Evolutionary conservation across 2,888 invertebrate genomes (phyloP), one percentile per base, ranked within the genome.

Genomic region (Cynaeus angustus): DNA sequence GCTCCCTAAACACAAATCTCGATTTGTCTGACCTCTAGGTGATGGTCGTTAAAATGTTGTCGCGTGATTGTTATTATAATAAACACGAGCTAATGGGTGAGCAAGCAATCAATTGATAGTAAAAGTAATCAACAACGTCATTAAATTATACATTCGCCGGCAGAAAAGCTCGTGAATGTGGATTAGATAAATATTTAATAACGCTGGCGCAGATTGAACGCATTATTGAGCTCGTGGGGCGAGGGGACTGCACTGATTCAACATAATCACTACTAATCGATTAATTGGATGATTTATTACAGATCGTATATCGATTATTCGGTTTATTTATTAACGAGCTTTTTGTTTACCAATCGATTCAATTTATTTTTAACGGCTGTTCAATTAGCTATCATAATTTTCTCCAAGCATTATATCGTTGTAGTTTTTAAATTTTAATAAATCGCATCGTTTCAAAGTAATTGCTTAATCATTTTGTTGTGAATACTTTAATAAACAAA

Each of bases 41-140:
- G 64, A 46, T 50, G 52, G 8, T 26, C 59, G 59, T 59, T 59
- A 59, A 59, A 64, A 53, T 53, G 41, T 26, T 65, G 53, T 53
- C 43, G 55, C 65, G 45, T 45, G 55, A 65, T 66, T 56, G 56
- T 66, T 66, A 50, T 66, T 48, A 66, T 56, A 66, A 48, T 56
- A 56, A 66, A 48, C 66, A 56, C 48, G 53, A 55, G 52, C 16
- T 66, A 66, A 66, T 66, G 66, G 53, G 66, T 50, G 66, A 56
- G 66, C 66, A 66, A 64, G 56, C 66, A 66, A 66, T 66, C 66
- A 66, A 48, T 66, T 66, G 66, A 66, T 66, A 66, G 56, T 56
- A 66, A 66, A 66, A 66, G 66, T 66, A 55, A 66, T 66, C 66
- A 66, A 56, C 66, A 48, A 66, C 56, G 53, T 56, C 66, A 56